Conservation (phyloP, 2,797 vertebrate genomes). For the Malacoraja senta region DNA sequence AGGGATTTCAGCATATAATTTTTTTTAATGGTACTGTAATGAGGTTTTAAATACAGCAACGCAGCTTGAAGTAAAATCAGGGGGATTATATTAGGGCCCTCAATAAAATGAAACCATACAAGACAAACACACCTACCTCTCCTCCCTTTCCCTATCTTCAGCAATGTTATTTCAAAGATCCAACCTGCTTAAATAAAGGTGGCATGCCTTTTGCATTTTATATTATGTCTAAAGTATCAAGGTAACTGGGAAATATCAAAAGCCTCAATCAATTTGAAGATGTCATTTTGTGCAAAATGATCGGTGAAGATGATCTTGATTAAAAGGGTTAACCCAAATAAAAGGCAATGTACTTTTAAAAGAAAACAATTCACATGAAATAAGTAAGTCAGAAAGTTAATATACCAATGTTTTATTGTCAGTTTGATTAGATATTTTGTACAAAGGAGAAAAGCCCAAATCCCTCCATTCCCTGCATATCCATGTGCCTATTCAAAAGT, state of each 20-base stretch:
- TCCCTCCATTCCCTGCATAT: too few relatives aligned
- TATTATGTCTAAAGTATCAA: not conserved
- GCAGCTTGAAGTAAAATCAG: not conserved
- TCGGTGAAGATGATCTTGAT: not conserved
- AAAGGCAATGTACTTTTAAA: not conserved
- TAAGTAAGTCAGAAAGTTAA: not conserved
- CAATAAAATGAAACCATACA: not conserved
- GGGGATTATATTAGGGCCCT: not conserved
- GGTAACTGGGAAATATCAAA: not conserved
- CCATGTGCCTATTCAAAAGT: too few relatives aligned
- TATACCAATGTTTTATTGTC: not conserved
- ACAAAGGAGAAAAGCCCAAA: not conserved
- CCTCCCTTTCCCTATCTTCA: too few relatives aligned
- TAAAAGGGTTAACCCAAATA: not conserved
- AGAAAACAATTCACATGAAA: not conserved
- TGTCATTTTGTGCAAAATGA: too few relatives aligned
- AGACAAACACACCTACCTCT: not conserved
- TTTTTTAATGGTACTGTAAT: conserved; percentile 25
- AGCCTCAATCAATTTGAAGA: not conserved
- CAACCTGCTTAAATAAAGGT: not conserved
- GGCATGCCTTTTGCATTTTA: not conserved
- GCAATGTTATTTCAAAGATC: not conserved
- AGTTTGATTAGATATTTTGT: not conserved
- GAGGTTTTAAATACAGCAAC: conserved; percentile 6
- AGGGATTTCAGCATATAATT: not conserved